These are phyloP conservation scores for Pangasius sanitwongsei DNA, from an alignment of 2,797 vertebrate genomes.

Conservation along the genomic window DNA sequence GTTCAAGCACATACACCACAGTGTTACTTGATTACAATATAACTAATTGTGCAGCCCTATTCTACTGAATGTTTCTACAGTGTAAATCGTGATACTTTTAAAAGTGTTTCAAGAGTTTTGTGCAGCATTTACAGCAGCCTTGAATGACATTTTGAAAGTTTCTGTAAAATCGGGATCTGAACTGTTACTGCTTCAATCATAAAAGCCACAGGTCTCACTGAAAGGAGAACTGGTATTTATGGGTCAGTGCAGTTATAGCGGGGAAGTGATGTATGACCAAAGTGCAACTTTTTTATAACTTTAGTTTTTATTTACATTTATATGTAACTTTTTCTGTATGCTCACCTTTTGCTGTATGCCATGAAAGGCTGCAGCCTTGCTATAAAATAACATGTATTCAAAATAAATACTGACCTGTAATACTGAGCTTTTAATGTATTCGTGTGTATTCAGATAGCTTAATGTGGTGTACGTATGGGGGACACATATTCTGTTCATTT, in stretches of 20 bases:
- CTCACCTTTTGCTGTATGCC: neutral
- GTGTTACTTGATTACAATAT: neutral
- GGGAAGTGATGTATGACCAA: conserved; percentile 21
- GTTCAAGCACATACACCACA: neutral
- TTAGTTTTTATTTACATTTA: conserved; percentile 17
- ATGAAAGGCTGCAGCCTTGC: neutral
- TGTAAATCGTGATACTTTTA: neutral
- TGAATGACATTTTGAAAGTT: neutral
- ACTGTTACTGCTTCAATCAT: conserved; percentile 7
- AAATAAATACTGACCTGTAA: conserved; percentile 29
- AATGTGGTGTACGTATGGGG: neutral
- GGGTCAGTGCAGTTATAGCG: conserved; percentile 2
- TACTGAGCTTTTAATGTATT: neutral
- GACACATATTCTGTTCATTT: neutral
- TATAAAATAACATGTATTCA: neutral
- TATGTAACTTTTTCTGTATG: neutral
- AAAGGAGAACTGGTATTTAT: neutral
- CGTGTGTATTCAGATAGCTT: neutral
- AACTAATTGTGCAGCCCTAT: neutral
- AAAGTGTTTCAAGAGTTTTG: neutral
- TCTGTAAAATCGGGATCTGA: neutral
- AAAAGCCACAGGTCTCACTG: neutral
- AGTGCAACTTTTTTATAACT: conserved; percentile 28
- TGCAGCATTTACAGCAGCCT: conserved; percentile 13
- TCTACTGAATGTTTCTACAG: neutral